A percentile compares a stretch with the other conserved stretches of the same genome.
Conservation (phyloP, 1,140 invertebrate species). For the Drosophila auraria region DNA sequence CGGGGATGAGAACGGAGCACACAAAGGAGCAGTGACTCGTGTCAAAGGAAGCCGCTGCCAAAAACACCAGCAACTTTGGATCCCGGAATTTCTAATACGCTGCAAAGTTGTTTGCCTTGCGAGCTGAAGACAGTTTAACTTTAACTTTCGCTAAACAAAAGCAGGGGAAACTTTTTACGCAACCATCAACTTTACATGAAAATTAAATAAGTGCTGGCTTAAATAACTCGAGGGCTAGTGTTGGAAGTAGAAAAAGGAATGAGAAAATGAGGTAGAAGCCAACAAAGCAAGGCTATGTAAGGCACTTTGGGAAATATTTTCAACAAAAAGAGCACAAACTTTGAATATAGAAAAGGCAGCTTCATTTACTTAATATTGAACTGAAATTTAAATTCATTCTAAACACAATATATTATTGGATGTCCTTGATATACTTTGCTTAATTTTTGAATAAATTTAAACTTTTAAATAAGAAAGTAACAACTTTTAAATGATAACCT, state of each 20-base stretch:
- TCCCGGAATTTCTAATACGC: conserved; percentile 41
- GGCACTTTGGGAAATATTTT: background rate
- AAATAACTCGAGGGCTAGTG: conserved; percentile 61
- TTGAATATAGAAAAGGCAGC: background rate
- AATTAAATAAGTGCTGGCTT: conserved; percentile 81
- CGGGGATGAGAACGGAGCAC: conserved; percentile 1
- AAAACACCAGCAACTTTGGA: conserved; percentile 45
- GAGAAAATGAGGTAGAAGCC: conserved; percentile 18
- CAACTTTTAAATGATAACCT: too few relatives aligned
- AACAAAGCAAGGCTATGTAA: conserved; percentile 5
- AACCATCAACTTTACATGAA: conserved; percentile 72
- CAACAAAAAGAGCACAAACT: background rate
- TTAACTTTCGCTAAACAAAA: conserved; percentile 54
- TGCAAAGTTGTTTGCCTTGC: conserved; percentile 35
- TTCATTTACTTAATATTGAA: background rate
- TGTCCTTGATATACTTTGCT: too few relatives aligned
- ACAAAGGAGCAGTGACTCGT: conserved; percentile 32
- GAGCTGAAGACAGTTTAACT: conserved; percentile 54
- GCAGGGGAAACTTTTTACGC: conserved; percentile 26
- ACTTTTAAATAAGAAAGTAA: too few relatives aligned
- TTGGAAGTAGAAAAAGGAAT: conserved; percentile 7
- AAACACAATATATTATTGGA: too few relatives aligned
- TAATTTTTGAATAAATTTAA: too few relatives aligned
- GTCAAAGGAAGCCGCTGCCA: conserved; percentile 49
- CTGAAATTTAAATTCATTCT: too few relatives aligned